phyloP scores from a whole-genome alignment of 2,888 invertebrate species.

The Synergus gifuensis region DNA sequence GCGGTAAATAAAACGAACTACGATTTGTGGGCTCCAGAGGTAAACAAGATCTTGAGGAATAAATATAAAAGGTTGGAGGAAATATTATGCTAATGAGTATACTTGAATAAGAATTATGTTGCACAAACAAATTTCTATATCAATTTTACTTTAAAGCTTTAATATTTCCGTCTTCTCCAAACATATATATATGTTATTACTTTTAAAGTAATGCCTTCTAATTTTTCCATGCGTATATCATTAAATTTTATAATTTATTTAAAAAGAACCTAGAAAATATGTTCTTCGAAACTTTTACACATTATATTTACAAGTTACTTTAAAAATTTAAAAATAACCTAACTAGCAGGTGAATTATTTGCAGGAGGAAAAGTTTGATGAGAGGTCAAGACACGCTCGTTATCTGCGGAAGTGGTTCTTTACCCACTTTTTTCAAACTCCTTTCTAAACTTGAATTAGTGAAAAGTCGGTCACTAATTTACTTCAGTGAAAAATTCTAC shows the following conservation, averaged over 20 bases:
- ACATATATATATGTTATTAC: neutral
- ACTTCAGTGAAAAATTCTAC: too few relatives aligned
- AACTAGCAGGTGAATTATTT: slow-evolving; percentile 35
- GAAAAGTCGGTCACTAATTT: too few relatives aligned
- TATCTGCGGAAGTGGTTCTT: slow-evolving; percentile 43
- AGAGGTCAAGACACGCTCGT: slow-evolving; percentile 49
- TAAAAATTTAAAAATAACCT: slow-evolving; percentile 34
- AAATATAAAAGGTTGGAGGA: neutral
- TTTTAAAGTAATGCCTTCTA: neutral
- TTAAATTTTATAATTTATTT: neutral
- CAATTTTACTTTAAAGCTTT: neutral
- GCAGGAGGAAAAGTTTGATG: slow-evolving; percentile 43
- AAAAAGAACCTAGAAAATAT: slow-evolving; percentile 26
- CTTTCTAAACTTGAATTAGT: too few relatives aligned
- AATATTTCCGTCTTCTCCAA: neutral
- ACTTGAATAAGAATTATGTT: neutral
- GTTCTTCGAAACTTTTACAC: slow-evolving; percentile 10
- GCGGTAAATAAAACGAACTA: neutral
- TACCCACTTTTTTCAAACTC: slow-evolving; percentile 8
- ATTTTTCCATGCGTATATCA: neutral
- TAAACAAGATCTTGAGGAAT: neutral
- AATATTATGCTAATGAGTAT: slow-evolving; percentile 5
- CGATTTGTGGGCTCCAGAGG: neutral
- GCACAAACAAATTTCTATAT: neutral
- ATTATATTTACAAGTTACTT: slow-evolving; percentile 20